Evolutionary conservation across 2,797 vertebrate genomes (phyloP), one percentile per base, ranked within the genome.

Genomic region (Lutjanus argentimaculatus): DNA sequence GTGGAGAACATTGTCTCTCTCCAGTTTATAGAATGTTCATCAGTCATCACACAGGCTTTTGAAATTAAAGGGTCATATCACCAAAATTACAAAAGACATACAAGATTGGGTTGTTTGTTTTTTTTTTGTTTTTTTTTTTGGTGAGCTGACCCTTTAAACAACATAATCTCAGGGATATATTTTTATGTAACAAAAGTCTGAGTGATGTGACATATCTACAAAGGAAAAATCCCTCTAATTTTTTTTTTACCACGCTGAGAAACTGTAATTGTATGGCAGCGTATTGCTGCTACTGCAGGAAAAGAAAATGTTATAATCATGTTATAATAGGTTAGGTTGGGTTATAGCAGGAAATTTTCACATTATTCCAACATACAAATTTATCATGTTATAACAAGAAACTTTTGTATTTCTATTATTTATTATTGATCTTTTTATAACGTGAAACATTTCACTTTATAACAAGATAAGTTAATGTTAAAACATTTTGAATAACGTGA

Each of bases 121-220:
- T 7, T 8, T 12, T 51, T 66, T 51, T 70, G 13, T 15, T 58
- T 7, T 8, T 12, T 51, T 66, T 67, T 53, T 77, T 21, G 66
- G 73, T 68, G 51, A 79, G 21, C 7, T 53, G 49, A 78, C 53
- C 42, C 65, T 0, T 93, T 87, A 51, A 72, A 67, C 43, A 42
- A 52, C 52, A 66, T 91, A 68, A 95, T 95, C 97, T 98, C 97
- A 97, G 97, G 96, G 95, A 97, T 95, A 91, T 95, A 92, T 94
- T 94, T 95, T 67, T 69, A 80, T 78, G 76, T 45, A 67, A 78
- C 69, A 75, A n/a, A 79, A 40, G 56, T 63, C 62, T 82, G 13
- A n/a, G 75, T 79, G 65, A 72, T 67, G 45, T 49, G 69, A 72
- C 67, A 59, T 3, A 70, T 62, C 15, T 1, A 17, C 65, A n/a